These are phyloP conservation scores for Ceryle rudis DNA, from an alignment of 2,797 vertebrate genomes.

Conservation along the genomic window DNA sequence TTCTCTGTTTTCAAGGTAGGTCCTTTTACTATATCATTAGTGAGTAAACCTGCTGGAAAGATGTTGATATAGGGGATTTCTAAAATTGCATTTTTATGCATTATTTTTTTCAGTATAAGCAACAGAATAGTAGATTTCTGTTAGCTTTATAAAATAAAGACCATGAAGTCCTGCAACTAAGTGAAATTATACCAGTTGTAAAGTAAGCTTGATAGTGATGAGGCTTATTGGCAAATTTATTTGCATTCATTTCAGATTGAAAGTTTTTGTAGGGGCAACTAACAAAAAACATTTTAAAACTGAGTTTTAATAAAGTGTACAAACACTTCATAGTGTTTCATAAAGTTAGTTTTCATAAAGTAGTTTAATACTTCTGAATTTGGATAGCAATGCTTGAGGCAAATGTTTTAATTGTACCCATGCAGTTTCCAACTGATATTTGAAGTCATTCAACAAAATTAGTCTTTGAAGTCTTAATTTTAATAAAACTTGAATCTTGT, in stretches of 20 bases:
- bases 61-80: not conserved
- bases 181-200: not conserved
- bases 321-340: not conserved
- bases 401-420: conserved; percentile 28
- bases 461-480: conserved; percentile 4
- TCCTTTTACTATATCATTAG: not conserved
- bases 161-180: not conserved
- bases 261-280: not conserved
- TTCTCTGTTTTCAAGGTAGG: not conserved
- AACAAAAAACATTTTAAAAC: not conserved
- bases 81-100: not conserved
- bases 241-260: not conserved
- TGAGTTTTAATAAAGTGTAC: not conserved
- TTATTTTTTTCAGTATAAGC: not conserved
- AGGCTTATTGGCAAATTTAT: not conserved
- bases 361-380: conserved; percentile 1
- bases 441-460: conserved; percentile 24
- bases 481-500: conserved; percentile 20
- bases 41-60: not conserved
- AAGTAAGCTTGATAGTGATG: not conserved
- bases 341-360: not conserved
- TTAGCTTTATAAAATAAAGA: not conserved
- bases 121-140: not conserved
- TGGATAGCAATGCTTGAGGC: not conserved
- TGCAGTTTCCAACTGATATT: not conserved